Conservation (phyloP, 1,140 invertebrate species). For the Lamellibrachia luymesi region DNA sequence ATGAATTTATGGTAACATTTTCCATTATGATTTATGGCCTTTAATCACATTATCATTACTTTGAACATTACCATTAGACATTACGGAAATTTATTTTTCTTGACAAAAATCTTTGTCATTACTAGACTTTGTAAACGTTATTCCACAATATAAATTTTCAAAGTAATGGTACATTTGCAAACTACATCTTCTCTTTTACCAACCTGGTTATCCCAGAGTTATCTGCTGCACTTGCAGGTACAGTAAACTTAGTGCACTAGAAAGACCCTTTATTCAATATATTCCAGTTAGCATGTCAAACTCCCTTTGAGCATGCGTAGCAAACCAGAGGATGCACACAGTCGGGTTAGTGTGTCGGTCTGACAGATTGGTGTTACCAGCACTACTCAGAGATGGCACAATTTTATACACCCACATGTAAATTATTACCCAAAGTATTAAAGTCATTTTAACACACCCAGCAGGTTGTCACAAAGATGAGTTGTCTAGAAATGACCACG, state of each 20-base stretch:
- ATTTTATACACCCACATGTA: neutral
- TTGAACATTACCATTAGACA: no score
- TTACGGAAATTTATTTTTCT: no score
- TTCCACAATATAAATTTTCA: neutral
- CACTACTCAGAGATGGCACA: no score
- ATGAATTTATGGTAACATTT: no score
- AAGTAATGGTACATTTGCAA: neutral
- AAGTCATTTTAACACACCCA: neutral
- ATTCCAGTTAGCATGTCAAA: neutral
- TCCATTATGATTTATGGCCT: no score
- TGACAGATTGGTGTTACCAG: no score
- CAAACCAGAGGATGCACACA: no score
- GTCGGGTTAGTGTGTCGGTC: no score
- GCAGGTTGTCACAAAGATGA: neutral
- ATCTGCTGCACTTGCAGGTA: no score
- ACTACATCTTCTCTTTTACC: neutral
- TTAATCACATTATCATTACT: no score
- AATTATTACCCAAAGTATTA: neutral
- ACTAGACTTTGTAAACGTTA: no score
- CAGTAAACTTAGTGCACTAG: neutral
- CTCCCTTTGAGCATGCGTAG: neutral
- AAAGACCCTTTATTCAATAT: neutral
- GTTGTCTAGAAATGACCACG: neutral
- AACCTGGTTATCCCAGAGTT: neutral
- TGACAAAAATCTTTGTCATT: no score